Percentiles rank a stretch among this genome's conserved stretches.
Conservation (phyloP, 2,888 invertebrate genomes). For the Ectropis crepuscularia region DNA sequence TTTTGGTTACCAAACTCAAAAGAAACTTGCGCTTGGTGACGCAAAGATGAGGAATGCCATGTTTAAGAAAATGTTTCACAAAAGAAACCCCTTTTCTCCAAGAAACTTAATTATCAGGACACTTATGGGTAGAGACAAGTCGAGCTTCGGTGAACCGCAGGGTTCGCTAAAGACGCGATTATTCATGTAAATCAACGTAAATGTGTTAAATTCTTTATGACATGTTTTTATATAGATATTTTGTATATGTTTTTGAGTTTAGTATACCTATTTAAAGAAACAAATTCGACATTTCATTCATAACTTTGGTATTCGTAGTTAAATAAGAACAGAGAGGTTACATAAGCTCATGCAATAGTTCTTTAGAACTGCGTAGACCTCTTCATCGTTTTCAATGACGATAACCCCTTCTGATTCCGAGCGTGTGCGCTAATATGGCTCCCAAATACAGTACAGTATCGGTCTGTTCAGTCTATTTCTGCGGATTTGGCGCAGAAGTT, state of each 20-base stretch:
- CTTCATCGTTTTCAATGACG: too few species aligned
- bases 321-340: background rate
- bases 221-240: background rate
- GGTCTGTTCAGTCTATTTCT: too few species aligned
- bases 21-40: constrained; percentile 63
- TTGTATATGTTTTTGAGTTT: constrained; percentile 14
- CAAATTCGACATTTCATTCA: background rate
- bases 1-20: constrained; percentile 61
- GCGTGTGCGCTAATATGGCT: too few species aligned
- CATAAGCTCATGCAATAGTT: too few species aligned
- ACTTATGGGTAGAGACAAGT: constrained; percentile 67
- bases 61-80: constrained; percentile 70
- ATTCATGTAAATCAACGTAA: constrained; percentile 57
- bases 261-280: background rate
- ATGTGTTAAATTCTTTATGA: constrained; percentile 45
- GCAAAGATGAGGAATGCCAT: constrained; percentile 65
- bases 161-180: constrained; percentile 58
- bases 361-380: too few species aligned
- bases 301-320: background rate
- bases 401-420: too few species aligned
- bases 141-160: constrained; percentile 63
- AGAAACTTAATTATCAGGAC: constrained; percentile 68
- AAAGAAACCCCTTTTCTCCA: constrained; percentile 74
- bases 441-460: too few species aligned
- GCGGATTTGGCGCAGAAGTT: too few species aligned